Percentiles rank a stretch among this genome's conserved stretches.
These are phyloP conservation scores for Drosophila teissieri DNA, from an alignment of 1,140 invertebrate species.

Conservation along the genomic window DNA sequence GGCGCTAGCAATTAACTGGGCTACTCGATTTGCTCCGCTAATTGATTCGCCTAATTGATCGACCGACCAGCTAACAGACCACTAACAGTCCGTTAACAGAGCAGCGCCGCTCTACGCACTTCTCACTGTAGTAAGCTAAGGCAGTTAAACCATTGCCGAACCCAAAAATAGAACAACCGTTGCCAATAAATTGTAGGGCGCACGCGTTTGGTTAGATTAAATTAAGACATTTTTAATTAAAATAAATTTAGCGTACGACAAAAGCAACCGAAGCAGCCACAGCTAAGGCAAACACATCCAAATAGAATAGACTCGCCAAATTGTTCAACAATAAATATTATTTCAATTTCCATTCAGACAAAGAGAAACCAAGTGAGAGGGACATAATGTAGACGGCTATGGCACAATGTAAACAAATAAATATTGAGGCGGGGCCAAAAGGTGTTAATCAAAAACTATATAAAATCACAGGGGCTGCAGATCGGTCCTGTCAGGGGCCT, in stretches of 20 bases:
- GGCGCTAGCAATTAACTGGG: constrained; percentile 54
- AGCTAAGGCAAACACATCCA: constrained; percentile 27
- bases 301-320: constrained; percentile 50
- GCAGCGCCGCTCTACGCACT: constrained; percentile 44
- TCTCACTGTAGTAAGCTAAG: constrained; percentile 41
- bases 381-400: background rate
- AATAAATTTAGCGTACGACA: constrained; percentile 73
- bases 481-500: constrained; percentile 30
- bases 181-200: constrained; percentile 15
- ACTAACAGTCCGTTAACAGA: constrained; percentile 42
- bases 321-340: constrained; percentile 56
- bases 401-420: constrained; percentile 61
- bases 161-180: constrained; percentile 9
- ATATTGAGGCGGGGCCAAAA: constrained; percentile 59
- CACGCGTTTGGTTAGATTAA: constrained; percentile 61
- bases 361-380: background rate
- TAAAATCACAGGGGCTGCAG: constrained; percentile 18
- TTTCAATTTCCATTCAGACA: constrained; percentile 36
- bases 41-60: constrained; percentile 43
- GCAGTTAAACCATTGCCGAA: constrained; percentile 18
- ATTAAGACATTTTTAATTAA: constrained; percentile 80
- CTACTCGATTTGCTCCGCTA: constrained; percentile 35
- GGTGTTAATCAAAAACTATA: constrained; percentile 69
- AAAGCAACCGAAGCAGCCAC: constrained; percentile 29
- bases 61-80: constrained; percentile 29